These are phyloP conservation scores for Dasyurus viverrinus DNA, from an alignment of 2,113 vertebrate genomes.

Conservation along the genomic window DNA sequence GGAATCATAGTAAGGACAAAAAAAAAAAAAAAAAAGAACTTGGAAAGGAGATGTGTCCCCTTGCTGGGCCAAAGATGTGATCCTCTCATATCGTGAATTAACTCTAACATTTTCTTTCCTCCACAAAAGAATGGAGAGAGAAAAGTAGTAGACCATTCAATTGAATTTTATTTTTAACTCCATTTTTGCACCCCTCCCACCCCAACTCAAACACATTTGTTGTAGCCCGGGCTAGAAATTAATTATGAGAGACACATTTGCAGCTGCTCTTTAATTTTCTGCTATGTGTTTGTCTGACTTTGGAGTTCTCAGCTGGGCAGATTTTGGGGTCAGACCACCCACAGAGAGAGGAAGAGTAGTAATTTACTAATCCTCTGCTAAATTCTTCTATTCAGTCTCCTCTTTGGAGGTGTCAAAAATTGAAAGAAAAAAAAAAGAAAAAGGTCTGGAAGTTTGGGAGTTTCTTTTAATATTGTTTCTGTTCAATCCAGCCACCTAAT, in stretches of 20 bases:
- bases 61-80: neutral
- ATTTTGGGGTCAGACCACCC: conserved; percentile 64
- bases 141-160: fast-evolving
- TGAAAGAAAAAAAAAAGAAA: neutral
- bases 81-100: neutral
- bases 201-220: conserved; percentile 29
- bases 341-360: conserved; percentile 55
- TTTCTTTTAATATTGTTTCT: conserved; percentile 15
- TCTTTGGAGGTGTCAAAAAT: neutral
- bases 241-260: conserved; percentile 52
- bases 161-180: conserved; percentile 33
- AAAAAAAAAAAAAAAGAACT: too few species aligned
- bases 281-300: conserved; percentile 45
- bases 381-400: conserved; percentile 28
- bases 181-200: conserved; percentile 21
- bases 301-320: conserved; percentile 54
- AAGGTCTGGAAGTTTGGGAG: neutral
- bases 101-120: neutral
- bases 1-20: neutral
- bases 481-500: neutral
- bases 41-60: fast-evolving
- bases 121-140: neutral
- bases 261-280: conserved; percentile 42
- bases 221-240: conserved; percentile 37
- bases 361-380: conserved; percentile 55